phyloP scores from a whole-genome alignment of 2,888 invertebrate species.

The Itoplectis maculator region DNA sequence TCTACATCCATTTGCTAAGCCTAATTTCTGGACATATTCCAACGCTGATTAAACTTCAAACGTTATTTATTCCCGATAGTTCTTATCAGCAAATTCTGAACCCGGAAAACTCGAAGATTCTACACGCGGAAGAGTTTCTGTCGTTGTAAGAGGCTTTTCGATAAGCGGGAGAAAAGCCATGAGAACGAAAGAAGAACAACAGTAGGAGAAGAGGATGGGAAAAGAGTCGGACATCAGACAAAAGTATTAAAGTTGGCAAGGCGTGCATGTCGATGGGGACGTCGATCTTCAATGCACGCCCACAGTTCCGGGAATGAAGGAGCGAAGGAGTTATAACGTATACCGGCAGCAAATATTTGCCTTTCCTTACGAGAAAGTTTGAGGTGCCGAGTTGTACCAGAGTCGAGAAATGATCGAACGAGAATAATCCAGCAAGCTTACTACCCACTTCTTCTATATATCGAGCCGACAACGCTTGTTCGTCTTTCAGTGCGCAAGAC shows the following conservation, averaged over 20 bases:
- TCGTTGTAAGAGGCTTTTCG: slow-evolving; percentile 31
- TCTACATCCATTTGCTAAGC: not conserved
- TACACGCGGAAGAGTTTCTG: not conserved
- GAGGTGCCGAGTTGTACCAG: slow-evolving; percentile 19
- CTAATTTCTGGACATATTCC: not conserved
- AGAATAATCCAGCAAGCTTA: slow-evolving; percentile 26
- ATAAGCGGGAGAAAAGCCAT: slow-evolving; percentile 35
- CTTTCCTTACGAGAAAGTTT: slow-evolving; percentile 27
- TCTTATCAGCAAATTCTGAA: slow-evolving; percentile 4
- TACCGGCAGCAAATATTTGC: slow-evolving; percentile 52
- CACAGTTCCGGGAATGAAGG: not conserved
- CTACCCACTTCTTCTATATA: not conserved
- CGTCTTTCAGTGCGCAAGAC: slow-evolving; percentile 13
- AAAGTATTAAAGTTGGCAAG: slow-evolving; percentile 50
- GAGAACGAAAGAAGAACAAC: slow-evolving; percentile 24
- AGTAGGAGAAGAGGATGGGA: not conserved
- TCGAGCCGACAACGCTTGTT: slow-evolving; percentile 9
- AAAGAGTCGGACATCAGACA: slow-evolving; percentile 9
- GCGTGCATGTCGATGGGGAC: slow-evolving; percentile 10
- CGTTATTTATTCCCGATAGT: not conserved
- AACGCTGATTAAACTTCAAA: not conserved
- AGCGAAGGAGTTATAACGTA: slow-evolving; percentile 28
- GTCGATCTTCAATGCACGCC: slow-evolving; percentile 20
- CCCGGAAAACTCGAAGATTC: slow-evolving; percentile 4
- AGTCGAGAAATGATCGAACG: slow-evolving; percentile 53